Evolutionary conservation across 2,113 vertebrate species (phyloP), one percentile per base, ranked within the genome.

Genomic region (Eublepharis macularius): DNA sequence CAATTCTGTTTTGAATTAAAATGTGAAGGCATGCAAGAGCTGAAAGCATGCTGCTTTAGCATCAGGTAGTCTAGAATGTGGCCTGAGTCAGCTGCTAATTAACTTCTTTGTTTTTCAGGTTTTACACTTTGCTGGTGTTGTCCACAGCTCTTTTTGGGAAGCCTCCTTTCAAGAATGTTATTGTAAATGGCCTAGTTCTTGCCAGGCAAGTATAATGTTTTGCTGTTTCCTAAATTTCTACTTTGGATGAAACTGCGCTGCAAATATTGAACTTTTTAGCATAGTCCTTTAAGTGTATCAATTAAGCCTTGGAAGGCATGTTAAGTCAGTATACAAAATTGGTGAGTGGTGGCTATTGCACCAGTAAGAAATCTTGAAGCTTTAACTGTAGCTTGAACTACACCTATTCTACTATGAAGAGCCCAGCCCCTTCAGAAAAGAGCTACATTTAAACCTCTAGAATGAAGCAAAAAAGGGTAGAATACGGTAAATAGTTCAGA

Each of bases 131-230:
- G 73, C 90, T 99, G 76, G 99, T 99, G 76, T 95, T 99, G 75
- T 98, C 98, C 70, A 99, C 98, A 0, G 98, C 98, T 14, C 97
- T 99, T 73, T 99, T 99, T 92, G 98, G 98, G 80, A 98, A 95
- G 86, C 98, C 98, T 0, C 98, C 99, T 6, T 99, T 99, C 96
- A 99, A 98, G 95, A 99, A 99, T 14, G 98, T 99, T 84, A 99
- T 99, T 54, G 99, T 98, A 51, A 99, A 99, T 3, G 99, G 99
- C 21, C 96, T 99, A 0, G 97, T 99, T 57, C 96, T 99, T 16
- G 98, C 99, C n/a, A 98, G 99, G 99, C 97, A 90, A 87, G 94
- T 94, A 21, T 90, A 45, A 72, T 82, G 72, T 0, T 80, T 77
- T 63, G 51, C 49, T 57, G 78, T 54, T 3, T 49, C 36, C 12